Base-by-base conservation (phyloP, 2,888 invertebrate genomes). In the Pteria penguin region DNA sequence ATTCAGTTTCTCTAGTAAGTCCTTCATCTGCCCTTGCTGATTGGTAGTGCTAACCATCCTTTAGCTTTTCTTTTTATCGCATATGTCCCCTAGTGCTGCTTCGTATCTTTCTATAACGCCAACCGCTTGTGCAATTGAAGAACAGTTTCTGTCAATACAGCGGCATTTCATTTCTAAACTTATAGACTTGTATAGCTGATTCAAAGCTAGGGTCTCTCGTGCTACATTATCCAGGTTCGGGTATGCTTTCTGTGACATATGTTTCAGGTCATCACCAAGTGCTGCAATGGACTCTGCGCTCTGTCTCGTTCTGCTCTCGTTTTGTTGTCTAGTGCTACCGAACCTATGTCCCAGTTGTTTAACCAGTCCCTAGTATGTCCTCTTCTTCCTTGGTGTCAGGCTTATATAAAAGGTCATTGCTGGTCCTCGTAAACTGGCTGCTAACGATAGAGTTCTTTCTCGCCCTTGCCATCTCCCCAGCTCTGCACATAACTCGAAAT, bases 251-350 rank as follows among this genome's bases (percentile, higher is more conserved):
- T 57, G 55, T 1, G 65, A 57, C 14, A 72, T 4, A 3, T 61
- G 62, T 8, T 62, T 31, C 5, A 68, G 54, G 32, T 74, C 74
- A 62, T 75, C 75, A 24, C 70, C 75, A 55, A 75, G 45, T 14
- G 63, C 29, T 2, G 70, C 65, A 31, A 70, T 65, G 0, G 70
- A 29, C 22, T 75, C 75, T 1, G 29, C 58, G 31, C n/a, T n/a
- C n/a, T n/a, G n/a, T n/a, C n/a, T n/a, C n/a, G n/a, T n/a, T n/a
- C n/a, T n/a, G n/a, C n/a, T n/a, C n/a, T n/a, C n/a, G n/a, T n/a
- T n/a, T n/a, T n/a, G n/a, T n/a, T n/a, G n/a, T n/a, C n/a, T n/a
- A n/a, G n/a, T n/a, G n/a, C n/a, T n/a, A n/a, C n/a, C n/a, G n/a
- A n/a, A n/a, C n/a, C n/a, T n/a, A n/a, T n/a, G n/a, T n/a, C n/a